These are phyloP conservation scores for Zygogramma bicolorata DNA, from an alignment of 2,888 invertebrate species.

Conservation along the genomic window DNA sequence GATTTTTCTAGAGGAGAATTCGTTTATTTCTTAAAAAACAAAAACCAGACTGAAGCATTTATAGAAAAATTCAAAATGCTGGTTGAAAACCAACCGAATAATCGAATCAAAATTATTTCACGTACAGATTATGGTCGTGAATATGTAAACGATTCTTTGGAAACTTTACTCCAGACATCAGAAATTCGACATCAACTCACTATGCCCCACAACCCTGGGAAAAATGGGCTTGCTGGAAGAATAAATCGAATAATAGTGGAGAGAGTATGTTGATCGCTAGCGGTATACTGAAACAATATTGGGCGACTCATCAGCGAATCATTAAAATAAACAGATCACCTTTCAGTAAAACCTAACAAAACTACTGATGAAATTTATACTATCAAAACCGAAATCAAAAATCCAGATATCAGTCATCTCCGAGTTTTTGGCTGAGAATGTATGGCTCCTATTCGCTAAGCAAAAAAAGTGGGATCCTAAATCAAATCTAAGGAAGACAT, in stretches of 20 bases:
- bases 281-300: neutral
- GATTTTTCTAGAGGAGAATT: constrained; percentile 43
- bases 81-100: constrained; percentile 46
- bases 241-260: constrained; percentile 42
- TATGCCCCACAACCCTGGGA: constrained; percentile 46
- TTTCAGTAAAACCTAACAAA: neutral
- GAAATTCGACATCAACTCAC: constrained; percentile 50
- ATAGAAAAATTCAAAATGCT: constrained; percentile 42
- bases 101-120: constrained; percentile 46
- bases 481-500: neutral
- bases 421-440: constrained; percentile 36
- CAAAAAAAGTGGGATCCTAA: constrained; percentile 20
- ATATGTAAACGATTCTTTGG: constrained; percentile 19
- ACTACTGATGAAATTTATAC: constrained; percentile 31
- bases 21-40: constrained; percentile 45
- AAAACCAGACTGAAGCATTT: neutral
- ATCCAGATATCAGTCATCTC: constrained; percentile 46
- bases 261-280: constrained; percentile 20
- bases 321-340: constrained; percentile 25
- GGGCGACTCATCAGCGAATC: constrained; percentile 32
- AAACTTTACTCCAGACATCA: constrained; percentile 23
- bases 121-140: constrained; percentile 31
- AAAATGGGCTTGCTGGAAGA: constrained; percentile 48
- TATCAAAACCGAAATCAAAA: too few species aligned
- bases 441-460: constrained; percentile 37